These are phyloP conservation scores for Phrynocephalus forsythii DNA, from an alignment of 2,797 vertebrate genomes.

Conservation along the genomic window DNA sequence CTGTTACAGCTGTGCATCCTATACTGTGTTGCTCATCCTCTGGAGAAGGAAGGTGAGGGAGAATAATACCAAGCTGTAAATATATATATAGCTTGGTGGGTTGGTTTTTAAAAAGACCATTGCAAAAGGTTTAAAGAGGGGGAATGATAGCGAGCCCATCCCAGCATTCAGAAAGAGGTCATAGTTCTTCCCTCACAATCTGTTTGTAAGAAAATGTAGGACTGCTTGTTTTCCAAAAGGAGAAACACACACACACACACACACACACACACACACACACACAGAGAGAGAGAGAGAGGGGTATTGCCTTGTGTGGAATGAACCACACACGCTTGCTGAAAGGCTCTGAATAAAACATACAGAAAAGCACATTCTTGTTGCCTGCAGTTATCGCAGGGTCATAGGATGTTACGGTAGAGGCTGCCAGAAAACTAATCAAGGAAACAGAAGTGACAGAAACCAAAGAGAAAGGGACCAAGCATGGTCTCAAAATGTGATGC, in stretches of 20 bases:
- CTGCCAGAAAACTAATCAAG: conserved; percentile 20
- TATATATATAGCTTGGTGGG: no score
- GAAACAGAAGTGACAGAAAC: not conserved
- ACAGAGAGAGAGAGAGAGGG: not conserved
- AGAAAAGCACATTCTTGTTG: not conserved
- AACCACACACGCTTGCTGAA: not conserved
- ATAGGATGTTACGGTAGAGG: not conserved
- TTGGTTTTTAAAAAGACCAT: not conserved
- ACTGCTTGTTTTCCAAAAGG: not conserved
- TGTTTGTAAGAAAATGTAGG: not conserved
- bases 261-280: not conserved
- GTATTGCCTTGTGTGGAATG: not conserved
- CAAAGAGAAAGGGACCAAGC: not conserved
- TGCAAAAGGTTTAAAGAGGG: no score
- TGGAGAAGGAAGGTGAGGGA: not conserved
- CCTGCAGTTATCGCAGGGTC: not conserved
- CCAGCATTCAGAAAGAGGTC: not conserved
- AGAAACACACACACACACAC: no score
- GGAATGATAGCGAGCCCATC: not conserved
- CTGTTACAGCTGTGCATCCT: not conserved
- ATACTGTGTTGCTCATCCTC: not conserved
- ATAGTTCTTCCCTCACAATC: not conserved
- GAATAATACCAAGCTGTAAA: no score
- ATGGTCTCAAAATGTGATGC: not conserved
- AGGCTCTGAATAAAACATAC: not conserved